Percentiles rank a stretch among this genome's conserved stretches.
Evolutionary conservation across 2,797 vertebrate genomes (phyloP).

Genomic region (Vespertilio murinus): DNA sequence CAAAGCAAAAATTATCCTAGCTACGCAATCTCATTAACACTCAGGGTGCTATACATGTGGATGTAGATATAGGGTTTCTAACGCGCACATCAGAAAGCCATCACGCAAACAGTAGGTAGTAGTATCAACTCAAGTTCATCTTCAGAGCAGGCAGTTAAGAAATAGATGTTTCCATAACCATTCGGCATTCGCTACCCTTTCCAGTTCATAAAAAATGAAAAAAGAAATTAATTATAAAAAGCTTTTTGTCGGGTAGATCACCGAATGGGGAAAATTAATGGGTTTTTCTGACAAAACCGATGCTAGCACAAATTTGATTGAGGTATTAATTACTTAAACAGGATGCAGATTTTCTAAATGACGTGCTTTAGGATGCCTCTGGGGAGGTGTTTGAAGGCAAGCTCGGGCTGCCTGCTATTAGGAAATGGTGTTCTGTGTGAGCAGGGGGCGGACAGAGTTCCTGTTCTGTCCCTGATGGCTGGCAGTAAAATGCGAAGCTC

Average conservation of each 20-base stretch:
- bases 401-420: conserved; percentile 73
- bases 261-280: conserved; percentile 28
- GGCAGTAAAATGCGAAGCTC: conserved; percentile 69
- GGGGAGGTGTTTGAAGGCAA: conserved; percentile 60
- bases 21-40: background rate
- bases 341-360: conserved; percentile 61
- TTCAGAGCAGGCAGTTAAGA: conserved; percentile 14
- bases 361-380: conserved; percentile 59
- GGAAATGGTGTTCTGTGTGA: conserved; percentile 65
- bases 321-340: conserved; percentile 76
- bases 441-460: conserved; percentile 66
- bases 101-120: background rate
- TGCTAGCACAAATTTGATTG: conserved; percentile 57
- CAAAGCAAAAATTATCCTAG: background rate
- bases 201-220: background rate
- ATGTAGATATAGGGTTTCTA: background rate
- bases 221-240: background rate
- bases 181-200: background rate
- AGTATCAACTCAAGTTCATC: background rate
- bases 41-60: background rate
- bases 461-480: conserved; percentile 74
- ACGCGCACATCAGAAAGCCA: background rate
- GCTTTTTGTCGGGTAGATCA: background rate
- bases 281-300: conserved; percentile 55
- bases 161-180: background rate